Base-by-base conservation (phyloP, 2,888 invertebrate genomes). In the Crepidodera aurea region DNA sequence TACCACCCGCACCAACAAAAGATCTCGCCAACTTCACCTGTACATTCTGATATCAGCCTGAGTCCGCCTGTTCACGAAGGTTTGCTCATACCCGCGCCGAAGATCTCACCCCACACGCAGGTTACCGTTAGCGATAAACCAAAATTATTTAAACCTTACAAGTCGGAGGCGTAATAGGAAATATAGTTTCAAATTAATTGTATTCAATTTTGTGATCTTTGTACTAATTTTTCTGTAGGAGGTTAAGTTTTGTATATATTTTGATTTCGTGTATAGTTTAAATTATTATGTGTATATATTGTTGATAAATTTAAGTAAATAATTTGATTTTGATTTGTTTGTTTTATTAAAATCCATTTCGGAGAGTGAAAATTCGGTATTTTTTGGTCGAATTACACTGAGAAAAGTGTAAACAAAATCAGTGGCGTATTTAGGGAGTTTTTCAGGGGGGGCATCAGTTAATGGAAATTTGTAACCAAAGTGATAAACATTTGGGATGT, bases 111-210 rank as follows among this genome's bases (percentile, higher is more conserved):
- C 73, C 60, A 73, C 80, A 72, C 65, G 12, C 66, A 64, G 25
- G 60, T 61, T 3, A 1, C 19, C 13, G 56, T 67, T 6, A 40
- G 67, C 15, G 79, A 83, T 37, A 85, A 85, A 71, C 89, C 89
- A 0, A 89, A 90, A 75, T 82, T 91, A 18, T 91, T 91, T 77
- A 90, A 91, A 77, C 91, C 91, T 0, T 91, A 91, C 82, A 91
- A 91, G 73, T 84, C 84, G 50, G 87, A 87, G 68, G 75, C 75
- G 62, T 82, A 79, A 61, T 40, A 16, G 7, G 13, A 10, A n/a
- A n/a, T n/a, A n/a, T 53, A 13, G 10, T 46, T 46, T 44, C 3
- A 7, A 22, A 1, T 46, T 22, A 1, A 6, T 22, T 42, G 34
- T 54, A 16, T 54, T 18, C 10, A 29, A 44, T 22, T 40, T 54